Evolutionary conservation across 2,888 invertebrate species (phyloP).

Genomic region (Microplitis deprimator): DNA sequence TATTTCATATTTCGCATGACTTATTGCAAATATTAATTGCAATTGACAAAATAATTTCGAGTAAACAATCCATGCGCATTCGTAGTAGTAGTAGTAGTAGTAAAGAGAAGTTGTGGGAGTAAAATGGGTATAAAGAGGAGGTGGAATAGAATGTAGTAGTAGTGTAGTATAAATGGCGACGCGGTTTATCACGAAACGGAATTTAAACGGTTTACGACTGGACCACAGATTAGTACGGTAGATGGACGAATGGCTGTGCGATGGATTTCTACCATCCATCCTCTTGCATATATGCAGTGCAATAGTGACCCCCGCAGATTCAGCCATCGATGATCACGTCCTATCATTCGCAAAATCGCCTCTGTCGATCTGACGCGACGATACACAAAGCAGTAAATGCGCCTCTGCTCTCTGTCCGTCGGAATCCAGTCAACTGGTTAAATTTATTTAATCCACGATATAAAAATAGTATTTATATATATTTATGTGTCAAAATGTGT

Average conservation of each 20-base stretch:
- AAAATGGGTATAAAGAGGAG: constrained; percentile 33
- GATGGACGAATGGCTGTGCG: constrained; percentile 66
- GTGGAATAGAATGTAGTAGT: constrained; percentile 44
- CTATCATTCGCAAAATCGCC: constrained; percentile 40
- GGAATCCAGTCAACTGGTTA: constrained; percentile 25
- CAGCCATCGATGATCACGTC: constrained; percentile 28
- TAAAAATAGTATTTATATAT: not conserved
- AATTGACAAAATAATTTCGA: constrained; percentile 57
- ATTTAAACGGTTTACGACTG: constrained; percentile 72
- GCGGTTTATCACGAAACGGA: constrained; percentile 71
- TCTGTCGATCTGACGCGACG: constrained; percentile 29
- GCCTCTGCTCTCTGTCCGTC: not conserved
- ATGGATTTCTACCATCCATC: constrained; percentile 39
- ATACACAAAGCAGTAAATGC: not conserved
- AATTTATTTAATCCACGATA: constrained; percentile 18
- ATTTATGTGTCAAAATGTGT: not conserved
- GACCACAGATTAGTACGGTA: constrained; percentile 70
- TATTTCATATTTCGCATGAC: not conserved
- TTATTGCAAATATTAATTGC: constrained; percentile 64
- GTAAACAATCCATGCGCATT: constrained; percentile 45
- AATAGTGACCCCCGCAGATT: not conserved
- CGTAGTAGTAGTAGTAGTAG: constrained; percentile 40
- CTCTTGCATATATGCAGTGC: not conserved
- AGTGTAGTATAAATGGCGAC: constrained; percentile 63
- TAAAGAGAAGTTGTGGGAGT: constrained; percentile 45